These are phyloP conservation scores for Scaptomyza parva DNA, from an alignment of 2,888 invertebrate species.

Conservation along the genomic window DNA sequence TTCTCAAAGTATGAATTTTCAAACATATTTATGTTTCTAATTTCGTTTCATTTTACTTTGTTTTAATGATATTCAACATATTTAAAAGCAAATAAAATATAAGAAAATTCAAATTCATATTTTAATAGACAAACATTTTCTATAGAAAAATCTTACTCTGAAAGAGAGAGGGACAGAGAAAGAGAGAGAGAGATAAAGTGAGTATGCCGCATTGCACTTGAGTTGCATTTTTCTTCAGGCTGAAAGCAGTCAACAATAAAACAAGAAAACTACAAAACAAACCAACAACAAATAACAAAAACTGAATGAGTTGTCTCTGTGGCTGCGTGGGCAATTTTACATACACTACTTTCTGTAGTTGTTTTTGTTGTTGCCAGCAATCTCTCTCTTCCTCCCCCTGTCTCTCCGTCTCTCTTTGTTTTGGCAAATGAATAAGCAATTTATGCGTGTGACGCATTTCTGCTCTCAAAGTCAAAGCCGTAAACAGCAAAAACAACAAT, in stretches of 20 bases:
- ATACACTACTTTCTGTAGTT: constrained; percentile 15
- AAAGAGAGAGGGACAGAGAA: constrained; percentile 4
- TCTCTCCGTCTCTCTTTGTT: no score
- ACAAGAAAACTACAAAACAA: not conserved
- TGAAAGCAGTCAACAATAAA: constrained; percentile 31
- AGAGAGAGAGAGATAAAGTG: constrained; percentile 21
- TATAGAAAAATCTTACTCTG: no score
- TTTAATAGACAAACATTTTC: no score
- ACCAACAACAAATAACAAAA: constrained; percentile 11
- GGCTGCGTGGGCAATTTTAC: constrained; percentile 59
- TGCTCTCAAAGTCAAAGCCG: constrained; percentile 75
- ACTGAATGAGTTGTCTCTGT: constrained; percentile 41
- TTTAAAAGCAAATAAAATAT: no score
- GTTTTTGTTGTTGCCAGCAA: constrained; percentile 28
- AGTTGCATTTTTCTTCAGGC: constrained; percentile 46
- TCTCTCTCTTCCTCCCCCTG: no score
- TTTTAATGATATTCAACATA: no score
- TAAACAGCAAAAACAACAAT: constrained; percentile 46
- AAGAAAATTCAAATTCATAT: no score
- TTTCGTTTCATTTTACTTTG: no score
- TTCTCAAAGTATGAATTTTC: no score
- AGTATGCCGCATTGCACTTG: constrained; percentile 47
- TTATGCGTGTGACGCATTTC: constrained; percentile 73
- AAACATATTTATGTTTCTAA: no score
- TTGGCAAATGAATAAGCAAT: constrained; percentile 68